Evolutionary conservation across 2,888 invertebrate genomes (phyloP).

Genomic region (Cantharis rustica): DNA sequence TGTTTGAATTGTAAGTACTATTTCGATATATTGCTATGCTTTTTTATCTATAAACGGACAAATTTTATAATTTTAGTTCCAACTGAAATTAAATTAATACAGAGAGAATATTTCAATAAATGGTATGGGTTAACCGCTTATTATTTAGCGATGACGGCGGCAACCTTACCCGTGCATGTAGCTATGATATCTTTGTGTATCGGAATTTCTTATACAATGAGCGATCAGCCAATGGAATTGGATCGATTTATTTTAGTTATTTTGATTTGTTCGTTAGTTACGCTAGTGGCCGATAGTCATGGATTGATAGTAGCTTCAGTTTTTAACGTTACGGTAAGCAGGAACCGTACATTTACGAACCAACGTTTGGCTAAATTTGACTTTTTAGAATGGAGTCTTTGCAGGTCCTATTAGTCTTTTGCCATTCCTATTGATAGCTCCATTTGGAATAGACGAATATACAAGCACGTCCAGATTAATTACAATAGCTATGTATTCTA

Average conservation of each 20-base stretch:
- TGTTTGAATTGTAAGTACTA: constrained; percentile 81
- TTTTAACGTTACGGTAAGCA: constrained; percentile 71
- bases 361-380: too few species aligned
- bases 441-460: constrained; percentile 78
- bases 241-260: constrained; percentile 71
- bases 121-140: constrained; percentile 84
- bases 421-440: constrained; percentile 85
- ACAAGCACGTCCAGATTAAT: constrained; percentile 73
- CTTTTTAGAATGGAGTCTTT: constrained; percentile 81
- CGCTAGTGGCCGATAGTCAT: constrained; percentile 78
- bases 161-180: constrained; percentile 74
- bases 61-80: constrained; percentile 74
- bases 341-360: too few species aligned
- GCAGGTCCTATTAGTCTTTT: constrained; percentile 86
- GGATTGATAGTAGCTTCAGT: constrained; percentile 76
- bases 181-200: constrained; percentile 71
- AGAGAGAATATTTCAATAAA: constrained; percentile 82
- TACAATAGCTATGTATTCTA: constrained; percentile 77
- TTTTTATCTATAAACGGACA: too few species aligned
- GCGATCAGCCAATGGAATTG: constrained; percentile 76
- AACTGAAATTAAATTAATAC: constrained; percentile 74
- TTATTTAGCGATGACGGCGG: constrained; percentile 73
- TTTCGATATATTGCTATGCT: too few species aligned
- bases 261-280: constrained; percentile 70
- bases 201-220: constrained; percentile 72